Conservation (phyloP, 2,113 vertebrate genomes). For the Atractosteus spatula region DNA sequence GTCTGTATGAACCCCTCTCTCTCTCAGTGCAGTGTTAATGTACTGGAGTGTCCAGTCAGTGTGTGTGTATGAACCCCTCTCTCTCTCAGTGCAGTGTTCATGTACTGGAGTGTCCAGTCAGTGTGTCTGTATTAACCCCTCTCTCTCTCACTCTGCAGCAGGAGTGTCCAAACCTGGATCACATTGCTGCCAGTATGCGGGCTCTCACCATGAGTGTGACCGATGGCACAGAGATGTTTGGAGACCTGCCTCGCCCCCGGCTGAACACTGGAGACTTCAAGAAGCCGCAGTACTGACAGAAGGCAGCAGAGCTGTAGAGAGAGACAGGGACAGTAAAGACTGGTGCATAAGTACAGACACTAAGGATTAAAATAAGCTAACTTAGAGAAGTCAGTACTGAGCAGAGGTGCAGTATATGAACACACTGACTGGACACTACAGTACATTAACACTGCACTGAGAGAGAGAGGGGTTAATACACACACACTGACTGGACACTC, state of each 20-base stretch:
- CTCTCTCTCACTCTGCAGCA: conserved; percentile 49
- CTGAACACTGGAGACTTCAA: conserved; percentile 89
- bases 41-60: no score
- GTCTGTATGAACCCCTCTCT: background rate
- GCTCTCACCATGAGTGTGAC: conserved; percentile 80
- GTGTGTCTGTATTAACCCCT: background rate
- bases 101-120: background rate
- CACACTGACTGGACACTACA: no score
- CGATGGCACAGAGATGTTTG: conserved; percentile 85
- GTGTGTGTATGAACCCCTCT: background rate
- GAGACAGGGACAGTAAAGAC: no score
- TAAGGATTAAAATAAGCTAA: no score
- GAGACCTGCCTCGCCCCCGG: conserved; percentile 82
- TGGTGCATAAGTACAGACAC: no score
- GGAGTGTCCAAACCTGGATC: conserved; percentile 82
- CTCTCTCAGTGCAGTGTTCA: background rate
- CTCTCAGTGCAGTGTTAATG: background rate
- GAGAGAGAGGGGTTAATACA: no score
- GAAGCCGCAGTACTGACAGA: conserved; percentile 40
- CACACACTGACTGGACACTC: no score
- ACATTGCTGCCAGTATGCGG: conserved; percentile 88
- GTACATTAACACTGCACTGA: no score
- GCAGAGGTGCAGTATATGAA: no score
- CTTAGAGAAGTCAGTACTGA: no score
- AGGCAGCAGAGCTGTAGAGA: background rate